A percentile compares a stretch with the other conserved stretches of the same genome.
Conservation (phyloP, 1,140 invertebrate species). For the Drosophila paulistorum region DNA sequence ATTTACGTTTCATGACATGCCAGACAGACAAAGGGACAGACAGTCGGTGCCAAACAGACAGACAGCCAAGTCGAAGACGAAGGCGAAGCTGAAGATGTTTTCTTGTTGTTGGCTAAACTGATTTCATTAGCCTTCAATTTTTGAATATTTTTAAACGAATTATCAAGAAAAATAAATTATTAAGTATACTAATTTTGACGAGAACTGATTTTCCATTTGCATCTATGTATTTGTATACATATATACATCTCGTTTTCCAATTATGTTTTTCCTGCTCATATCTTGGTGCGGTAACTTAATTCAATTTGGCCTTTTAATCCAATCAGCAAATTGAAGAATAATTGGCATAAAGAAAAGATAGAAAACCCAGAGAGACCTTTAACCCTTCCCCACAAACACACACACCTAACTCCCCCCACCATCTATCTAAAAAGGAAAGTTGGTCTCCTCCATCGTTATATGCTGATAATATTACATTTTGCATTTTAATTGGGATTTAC, state of each 20-base stretch:
- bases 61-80: background rate
- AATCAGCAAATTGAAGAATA: conserved; percentile 76
- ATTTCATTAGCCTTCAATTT: conserved; percentile 34
- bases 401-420: no score
- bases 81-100: conserved; percentile 10
- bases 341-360: conserved; percentile 39
- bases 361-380: conserved; percentile 14
- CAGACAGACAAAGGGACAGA: background rate
- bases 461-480: conserved; percentile 66
- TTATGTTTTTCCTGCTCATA: conserved; percentile 34
- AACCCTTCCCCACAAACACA: no score
- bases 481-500: conserved; percentile 74
- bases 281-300: conserved; percentile 71
- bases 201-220: conserved; percentile 45
- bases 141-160: conserved; percentile 55
- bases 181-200: conserved; percentile 53
- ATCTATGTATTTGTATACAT: background rate
- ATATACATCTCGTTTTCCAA: background rate
- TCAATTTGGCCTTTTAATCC: conserved; percentile 73
- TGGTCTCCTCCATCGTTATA: conserved; percentile 22
- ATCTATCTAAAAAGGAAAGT: background rate
- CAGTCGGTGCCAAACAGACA: background rate
- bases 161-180: conserved; percentile 59
- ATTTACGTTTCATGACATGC: conserved; percentile 26
- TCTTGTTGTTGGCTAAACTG: conserved; percentile 34